Base-by-base conservation (phyloP, 2,888 invertebrate genomes). In the Yponomeuta plumbellus region DNA sequence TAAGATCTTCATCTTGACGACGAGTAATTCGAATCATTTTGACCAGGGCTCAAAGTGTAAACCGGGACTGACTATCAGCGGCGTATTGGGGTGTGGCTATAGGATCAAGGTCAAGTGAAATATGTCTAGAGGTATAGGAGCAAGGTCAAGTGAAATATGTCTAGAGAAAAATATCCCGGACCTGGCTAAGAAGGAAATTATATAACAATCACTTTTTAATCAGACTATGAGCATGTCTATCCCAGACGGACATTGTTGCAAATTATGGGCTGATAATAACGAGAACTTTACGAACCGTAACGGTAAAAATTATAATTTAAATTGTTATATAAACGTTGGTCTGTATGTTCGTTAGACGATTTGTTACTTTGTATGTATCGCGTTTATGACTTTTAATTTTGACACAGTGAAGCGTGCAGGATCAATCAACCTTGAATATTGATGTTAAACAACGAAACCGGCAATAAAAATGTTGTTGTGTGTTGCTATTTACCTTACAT, bases 241-340 rank as follows among this genome's bases (percentile, higher is more conserved):
- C 21, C 11, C 22, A 58, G 44, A 59, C 59, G 22, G 22, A 68
- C 69, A 63, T 67, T 67, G 68, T 69, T 61, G 68, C 63, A 65
- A 67, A 67, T 65, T 61, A 65, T 11, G 64, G 57, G 17, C 22
- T 64, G 26, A 44, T 67, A 34, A 59, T 22, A 64, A 64, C 22
- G 20, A 71, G 73, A 76, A 59, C 40, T 81, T 82, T 79, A 83
- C 79, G 80, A 76, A 83, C 80, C 85, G 81, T 85, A 79, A 77
- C 74, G 70, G 70, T 69, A 71, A 76, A 75, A 76, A 78, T 79
- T 78, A 77, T 75, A 76, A 75, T 74, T 69, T 21, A 39, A 21
- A 64, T 75, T 75, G 75, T 79, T 75, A 72, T 76, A 71, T 17
- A 75, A 76, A 73, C 73, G 66, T 70, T 66, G 61, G 5, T 34